Percentiles rank a stretch among this genome's conserved stretches.
Conservation (phyloP, 2,888 invertebrate genomes). For the Lithophane semibrunnea region DNA sequence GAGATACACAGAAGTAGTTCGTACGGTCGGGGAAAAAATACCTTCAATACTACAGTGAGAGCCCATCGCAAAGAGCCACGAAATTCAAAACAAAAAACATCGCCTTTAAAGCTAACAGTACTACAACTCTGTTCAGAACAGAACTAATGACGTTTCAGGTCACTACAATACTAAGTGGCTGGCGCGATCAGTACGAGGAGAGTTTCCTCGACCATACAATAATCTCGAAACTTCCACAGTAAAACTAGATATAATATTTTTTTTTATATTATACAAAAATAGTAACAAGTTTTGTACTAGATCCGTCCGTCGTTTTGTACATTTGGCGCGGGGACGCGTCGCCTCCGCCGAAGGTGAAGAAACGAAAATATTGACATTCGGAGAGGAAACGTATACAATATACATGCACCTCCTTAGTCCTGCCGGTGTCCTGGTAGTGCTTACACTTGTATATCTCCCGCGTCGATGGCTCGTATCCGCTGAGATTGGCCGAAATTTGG, state of each 20-base stretch:
- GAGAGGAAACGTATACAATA: conserved; percentile 27
- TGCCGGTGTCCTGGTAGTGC: conserved; percentile 2
- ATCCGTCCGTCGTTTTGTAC: conserved; percentile 87
- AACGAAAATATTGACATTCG: conserved; percentile 56
- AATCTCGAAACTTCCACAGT: conserved; percentile 74
- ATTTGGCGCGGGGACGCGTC: conserved; percentile 83
- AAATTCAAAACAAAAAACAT: conserved; percentile 32
- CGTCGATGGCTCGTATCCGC: not conserved
- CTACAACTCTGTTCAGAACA: conserved; percentile 57
- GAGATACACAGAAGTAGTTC: conserved; percentile 65
- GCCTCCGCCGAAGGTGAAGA: conserved; percentile 61
- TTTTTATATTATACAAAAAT: conserved; percentile 89
- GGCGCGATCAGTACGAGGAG: conserved; percentile 41
- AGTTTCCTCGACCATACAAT: conserved; percentile 74
- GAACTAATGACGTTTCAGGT: conserved; percentile 60
- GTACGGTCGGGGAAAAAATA: conserved; percentile 74
- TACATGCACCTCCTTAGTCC: conserved; percentile 17
- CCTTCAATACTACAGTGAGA: conserved; percentile 28
- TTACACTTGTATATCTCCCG: not conserved
- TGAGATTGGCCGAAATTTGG: not conserved
- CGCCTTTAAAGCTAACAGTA: conserved; percentile 56
- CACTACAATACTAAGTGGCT: conserved; percentile 54
- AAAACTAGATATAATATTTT: conserved; percentile 84
- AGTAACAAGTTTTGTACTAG: conserved; percentile 90
- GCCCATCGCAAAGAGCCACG: conserved; percentile 34